Base-by-base conservation (phyloP, 2,888 invertebrate species). In the Chouioia cunea region DNA sequence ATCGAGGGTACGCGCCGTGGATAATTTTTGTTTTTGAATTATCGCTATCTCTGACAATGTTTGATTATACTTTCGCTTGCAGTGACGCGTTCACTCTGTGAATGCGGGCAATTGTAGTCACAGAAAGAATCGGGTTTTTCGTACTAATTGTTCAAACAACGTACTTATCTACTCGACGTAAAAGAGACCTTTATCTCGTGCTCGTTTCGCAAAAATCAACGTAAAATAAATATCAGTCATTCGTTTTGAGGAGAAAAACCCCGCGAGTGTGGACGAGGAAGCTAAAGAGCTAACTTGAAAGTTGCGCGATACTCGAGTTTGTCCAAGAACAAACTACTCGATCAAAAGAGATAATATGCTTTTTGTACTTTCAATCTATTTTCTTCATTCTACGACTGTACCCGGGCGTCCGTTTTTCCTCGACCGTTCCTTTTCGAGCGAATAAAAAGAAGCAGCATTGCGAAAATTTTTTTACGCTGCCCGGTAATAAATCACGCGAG, bases 1-100 rank as follows among this genome's bases (percentile, higher is more conserved):
- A 92, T 94, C 2, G 85, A 89, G 86, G 87, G 91, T 91, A 85
- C 36, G 36, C 8, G 48, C n/a, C 15, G 48, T 16, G 4, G 15
- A 15, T 12, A 48, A 48, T 16, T 15, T n/a, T n/a, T 48, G 15
- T n/a, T 48, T 48, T 48, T 15, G 15, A n/a, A n/a, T 48, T 4
- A 6, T 15, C 14, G n/a, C n/a, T n/a, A n/a, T n/a, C n/a, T n/a
- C n/a, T n/a, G n/a, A n/a, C n/a, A n/a, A n/a, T n/a, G n/a, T n/a
- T n/a, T n/a, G n/a, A n/a, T n/a, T n/a, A n/a, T n/a, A n/a, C n/a
- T n/a, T n/a, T n/a, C n/a, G n/a, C n/a, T n/a, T n/a, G n/a, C n/a
- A n/a, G n/a, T n/a, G n/a, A n/a, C n/a, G n/a, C n/a, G n/a, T n/a
- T n/a, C n/a, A n/a, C n/a, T n/a, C n/a, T n/a, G n/a, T n/a, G n/a